Percentiles rank a stretch among this genome's conserved stretches.
Conservation (phyloP, 2,113 vertebrate genomes). For the Leptobrachium ailaonicum region DNA sequence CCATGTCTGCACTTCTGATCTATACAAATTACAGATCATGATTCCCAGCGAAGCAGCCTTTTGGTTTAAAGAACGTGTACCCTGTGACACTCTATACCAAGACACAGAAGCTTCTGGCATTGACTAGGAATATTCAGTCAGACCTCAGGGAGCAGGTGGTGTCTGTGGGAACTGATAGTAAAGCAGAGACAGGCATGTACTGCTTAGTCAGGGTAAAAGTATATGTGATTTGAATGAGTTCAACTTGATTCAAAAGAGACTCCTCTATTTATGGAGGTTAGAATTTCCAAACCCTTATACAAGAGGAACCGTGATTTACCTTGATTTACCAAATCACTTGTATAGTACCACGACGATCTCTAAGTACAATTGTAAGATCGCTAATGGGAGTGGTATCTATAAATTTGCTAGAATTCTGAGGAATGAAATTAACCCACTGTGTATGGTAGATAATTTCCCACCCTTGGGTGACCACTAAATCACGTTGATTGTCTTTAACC, state of each 20-base stretch:
- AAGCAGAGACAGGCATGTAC: conserved; percentile 63
- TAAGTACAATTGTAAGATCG: too few relatives aligned
- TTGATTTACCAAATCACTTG: too few relatives aligned
- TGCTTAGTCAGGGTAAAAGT: conserved; percentile 61
- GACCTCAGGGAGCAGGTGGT: conserved; percentile 69
- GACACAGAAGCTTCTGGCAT: conserved; percentile 61
- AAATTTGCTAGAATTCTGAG: too few relatives aligned
- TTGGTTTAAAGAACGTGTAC: conserved; percentile 58
- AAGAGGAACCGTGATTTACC: too few relatives aligned
- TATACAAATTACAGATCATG: not conserved
- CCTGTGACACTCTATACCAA: conserved; percentile 70
- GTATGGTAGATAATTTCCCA: too few relatives aligned
- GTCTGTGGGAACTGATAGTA: conserved; percentile 48
- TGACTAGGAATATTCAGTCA: conserved; percentile 58
- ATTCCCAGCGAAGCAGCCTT: conserved; percentile 49
- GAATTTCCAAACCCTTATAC: not conserved
- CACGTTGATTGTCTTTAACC: too few relatives aligned
- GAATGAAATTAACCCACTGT: too few relatives aligned
- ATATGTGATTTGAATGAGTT: conserved; percentile 22
- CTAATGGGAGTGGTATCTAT: too few relatives aligned
- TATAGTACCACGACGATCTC: too few relatives aligned
- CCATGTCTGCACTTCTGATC: conserved; percentile 54
- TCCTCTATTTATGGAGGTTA: conserved; percentile 41
- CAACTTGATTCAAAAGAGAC: conserved; percentile 33
- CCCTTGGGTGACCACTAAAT: too few relatives aligned